phyloP scores from a whole-genome alignment of 1,140 invertebrate genomes.

The Ridgeia piscesae region DNA sequence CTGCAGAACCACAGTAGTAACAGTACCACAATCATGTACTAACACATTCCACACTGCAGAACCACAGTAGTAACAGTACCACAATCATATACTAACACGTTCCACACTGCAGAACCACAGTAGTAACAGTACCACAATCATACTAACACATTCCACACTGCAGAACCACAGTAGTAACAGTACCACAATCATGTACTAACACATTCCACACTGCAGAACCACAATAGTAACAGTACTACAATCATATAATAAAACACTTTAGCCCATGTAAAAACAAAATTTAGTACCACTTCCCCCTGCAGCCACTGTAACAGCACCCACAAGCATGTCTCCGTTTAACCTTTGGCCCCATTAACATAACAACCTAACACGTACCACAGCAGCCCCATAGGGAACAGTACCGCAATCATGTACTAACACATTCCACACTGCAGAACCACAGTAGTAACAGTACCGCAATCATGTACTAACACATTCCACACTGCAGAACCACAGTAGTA shows the following conservation, averaged over 20 bases:
- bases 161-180: not conserved
- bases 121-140: not conserved
- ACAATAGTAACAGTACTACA: not conserved
- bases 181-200: not conserved
- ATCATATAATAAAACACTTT: not conserved
- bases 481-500: too few relatives aligned
- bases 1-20: not conserved
- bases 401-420: too few relatives aligned
- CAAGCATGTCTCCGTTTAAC: too few relatives aligned
- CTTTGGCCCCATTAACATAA: too few relatives aligned
- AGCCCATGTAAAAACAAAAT: too few relatives aligned
- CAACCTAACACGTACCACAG: too few relatives aligned
- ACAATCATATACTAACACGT: not conserved
- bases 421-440: too few relatives aligned
- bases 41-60: not conserved
- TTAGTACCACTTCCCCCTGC: too few relatives aligned
- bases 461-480: too few relatives aligned
- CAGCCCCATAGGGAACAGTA: too few relatives aligned
- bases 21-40: not conserved
- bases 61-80: not conserved
- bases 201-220: not conserved
- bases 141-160: not conserved
- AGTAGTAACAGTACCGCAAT: too few relatives aligned
- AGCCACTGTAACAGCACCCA: too few relatives aligned
- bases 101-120: not conserved